Conservation (phyloP, 2,797 vertebrate genomes). For the Miichthys miiuy region DNA sequence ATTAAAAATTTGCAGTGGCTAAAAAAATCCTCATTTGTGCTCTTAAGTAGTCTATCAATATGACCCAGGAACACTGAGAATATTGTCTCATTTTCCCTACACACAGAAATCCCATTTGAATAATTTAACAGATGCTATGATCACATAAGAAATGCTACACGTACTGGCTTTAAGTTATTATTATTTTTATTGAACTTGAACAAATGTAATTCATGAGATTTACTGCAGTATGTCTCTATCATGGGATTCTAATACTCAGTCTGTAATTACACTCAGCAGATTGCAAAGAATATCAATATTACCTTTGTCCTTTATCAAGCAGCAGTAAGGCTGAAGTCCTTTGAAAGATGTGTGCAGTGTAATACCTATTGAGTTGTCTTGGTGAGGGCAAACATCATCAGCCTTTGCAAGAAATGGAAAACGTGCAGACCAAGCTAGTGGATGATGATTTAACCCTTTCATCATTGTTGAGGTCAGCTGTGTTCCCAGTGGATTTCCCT, state of each 20-base stretch:
- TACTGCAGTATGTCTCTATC: slow-evolving; percentile 13
- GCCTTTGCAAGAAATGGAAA: slow-evolving; percentile 29
- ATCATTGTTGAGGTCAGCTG: slow-evolving; percentile 6
- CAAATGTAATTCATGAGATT: slow-evolving; percentile 25
- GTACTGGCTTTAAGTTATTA: background rate
- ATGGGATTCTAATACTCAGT: background rate
- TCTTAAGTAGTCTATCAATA: too few species aligned
- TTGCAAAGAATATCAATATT: slow-evolving; percentile 30
- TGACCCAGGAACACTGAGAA: background rate
- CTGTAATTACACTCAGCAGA: slow-evolving; percentile 34
- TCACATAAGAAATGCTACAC: background rate
- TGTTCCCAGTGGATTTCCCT: background rate
- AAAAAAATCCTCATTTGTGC: background rate
- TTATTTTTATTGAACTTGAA: slow-evolving; percentile 25
- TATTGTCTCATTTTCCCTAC: background rate
- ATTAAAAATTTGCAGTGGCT: background rate
- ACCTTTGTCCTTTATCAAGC: slow-evolving; percentile 34
- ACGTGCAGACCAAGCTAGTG: slow-evolving; percentile 5
- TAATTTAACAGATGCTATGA: background rate
- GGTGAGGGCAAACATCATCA: slow-evolving; percentile 35
- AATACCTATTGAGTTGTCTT: slow-evolving; percentile 28
- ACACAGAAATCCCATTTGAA: background rate
- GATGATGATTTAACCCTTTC: slow-evolving; percentile 23
- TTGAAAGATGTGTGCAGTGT: slow-evolving; percentile 2
- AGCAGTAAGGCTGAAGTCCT: background rate